Conservation (phyloP, 1,140 invertebrate species). For the Pachypeltis micranthus region DNA sequence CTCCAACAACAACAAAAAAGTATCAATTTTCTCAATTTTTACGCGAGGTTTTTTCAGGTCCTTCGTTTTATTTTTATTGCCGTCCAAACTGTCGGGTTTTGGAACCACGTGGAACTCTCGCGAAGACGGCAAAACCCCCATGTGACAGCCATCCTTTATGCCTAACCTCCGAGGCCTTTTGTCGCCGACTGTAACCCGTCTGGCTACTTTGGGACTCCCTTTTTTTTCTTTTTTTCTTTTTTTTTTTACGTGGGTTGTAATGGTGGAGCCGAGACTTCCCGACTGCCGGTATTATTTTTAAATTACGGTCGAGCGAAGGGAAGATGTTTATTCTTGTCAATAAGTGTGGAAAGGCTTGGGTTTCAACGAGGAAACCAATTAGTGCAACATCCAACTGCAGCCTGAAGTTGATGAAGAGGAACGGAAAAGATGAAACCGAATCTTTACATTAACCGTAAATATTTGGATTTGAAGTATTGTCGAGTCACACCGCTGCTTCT, state of each 20-base stretch:
- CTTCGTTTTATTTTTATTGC: no score
- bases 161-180: background rate
- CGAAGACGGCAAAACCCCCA: background rate
- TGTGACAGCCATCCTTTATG: constrained; percentile 4
- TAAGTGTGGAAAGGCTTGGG: background rate
- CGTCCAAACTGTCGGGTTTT: no score
- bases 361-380: background rate
- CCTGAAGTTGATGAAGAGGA: no score
- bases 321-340: background rate
- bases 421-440: no score
- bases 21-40: no score
- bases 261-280: background rate
- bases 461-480: no score
- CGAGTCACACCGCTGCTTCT: no score
- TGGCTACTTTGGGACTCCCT: constrained; percentile 14
- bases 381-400: no score
- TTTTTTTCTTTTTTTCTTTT: constrained; percentile 3
- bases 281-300: constrained; percentile 11
- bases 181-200: constrained; percentile 8
- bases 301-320: background rate
- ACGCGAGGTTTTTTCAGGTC: no score
- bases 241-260: background rate
- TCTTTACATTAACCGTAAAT: no score
- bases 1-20: no score
- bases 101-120: background rate